Conservation (phyloP, 1,140 invertebrate genomes). For the Limonius californicus region DNA sequence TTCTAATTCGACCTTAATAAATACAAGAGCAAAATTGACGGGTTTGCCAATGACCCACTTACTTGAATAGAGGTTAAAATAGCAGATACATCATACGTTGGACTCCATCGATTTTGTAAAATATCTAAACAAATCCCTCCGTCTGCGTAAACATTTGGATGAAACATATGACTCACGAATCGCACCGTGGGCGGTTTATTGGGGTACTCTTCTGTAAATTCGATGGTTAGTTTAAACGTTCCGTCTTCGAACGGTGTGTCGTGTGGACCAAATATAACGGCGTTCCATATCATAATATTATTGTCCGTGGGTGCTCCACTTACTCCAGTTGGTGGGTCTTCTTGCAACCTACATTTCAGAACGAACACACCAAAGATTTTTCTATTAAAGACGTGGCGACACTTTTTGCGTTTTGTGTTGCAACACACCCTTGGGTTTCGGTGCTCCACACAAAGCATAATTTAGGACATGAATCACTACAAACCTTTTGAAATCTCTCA, state of each 20-base stretch:
- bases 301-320: constrained; percentile 98
- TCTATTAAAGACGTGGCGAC: too few species aligned
- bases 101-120: constrained; percentile 98
- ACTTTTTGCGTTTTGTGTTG: too few species aligned
- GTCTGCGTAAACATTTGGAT: constrained; percentile 99
- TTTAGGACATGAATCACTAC: constrained; percentile 31
- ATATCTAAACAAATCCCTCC: constrained; percentile 99
- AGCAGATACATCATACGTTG: constrained; percentile 98
- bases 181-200: constrained; percentile 99
- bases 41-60: constrained; percentile 40
- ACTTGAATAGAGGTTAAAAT: constrained; percentile 93
- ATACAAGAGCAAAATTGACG: neutral
- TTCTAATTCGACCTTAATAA: too few species aligned
- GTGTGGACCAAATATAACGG: constrained; percentile 98
- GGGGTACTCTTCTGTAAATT: constrained; percentile 99
- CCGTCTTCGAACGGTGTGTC: constrained; percentile 99
- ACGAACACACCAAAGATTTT: constrained; percentile 1
- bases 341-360: constrained; percentile 74
- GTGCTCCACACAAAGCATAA: too few species aligned
- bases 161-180: constrained; percentile 99
- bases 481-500: constrained; percentile 98
- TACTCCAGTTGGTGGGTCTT: constrained; percentile 98
- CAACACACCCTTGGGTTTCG: neutral
- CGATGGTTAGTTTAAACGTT: constrained; percentile 98
- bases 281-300: constrained; percentile 99